phyloP scores from a whole-genome alignment of 2,113 vertebrate genomes.

The Nannobrachium achirus region DNA sequence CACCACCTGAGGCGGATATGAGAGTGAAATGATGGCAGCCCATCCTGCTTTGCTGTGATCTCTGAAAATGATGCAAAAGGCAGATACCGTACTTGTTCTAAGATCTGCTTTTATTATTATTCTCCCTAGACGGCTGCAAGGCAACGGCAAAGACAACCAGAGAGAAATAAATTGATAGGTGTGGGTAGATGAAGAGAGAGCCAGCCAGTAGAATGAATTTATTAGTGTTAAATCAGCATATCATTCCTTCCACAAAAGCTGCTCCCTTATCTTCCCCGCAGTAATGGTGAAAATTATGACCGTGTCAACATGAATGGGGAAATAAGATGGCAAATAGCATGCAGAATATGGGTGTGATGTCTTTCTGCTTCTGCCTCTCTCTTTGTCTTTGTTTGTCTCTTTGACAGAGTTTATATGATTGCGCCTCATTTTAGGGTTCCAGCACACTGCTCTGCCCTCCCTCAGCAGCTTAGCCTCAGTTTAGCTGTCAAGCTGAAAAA shows the following conservation, averaged over 20 bases:
- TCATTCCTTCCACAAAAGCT: conserved; percentile 20
- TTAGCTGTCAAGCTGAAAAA: conserved; percentile 67
- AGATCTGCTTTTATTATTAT: conserved; percentile 35
- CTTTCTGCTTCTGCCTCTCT: neutral
- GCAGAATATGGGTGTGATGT: neutral
- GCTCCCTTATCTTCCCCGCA: conserved; percentile 4
- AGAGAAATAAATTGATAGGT: too few species aligned
- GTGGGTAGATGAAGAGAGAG: neutral
- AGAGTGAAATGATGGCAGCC: neutral
- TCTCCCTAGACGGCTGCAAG: conserved; percentile 28
- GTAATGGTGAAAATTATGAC: conserved; percentile 44
- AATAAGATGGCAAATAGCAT: conserved; percentile 13
- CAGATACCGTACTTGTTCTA: conserved; percentile 25
- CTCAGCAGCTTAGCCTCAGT: conserved; percentile 29
- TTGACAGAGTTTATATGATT: too few species aligned
- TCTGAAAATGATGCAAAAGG: conserved; percentile 26
- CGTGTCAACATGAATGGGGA: conserved; percentile 22
- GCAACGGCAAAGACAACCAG: neutral
- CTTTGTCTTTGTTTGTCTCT: neutral
- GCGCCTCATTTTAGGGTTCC: conserved; percentile 15
- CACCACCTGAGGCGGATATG: neutral
- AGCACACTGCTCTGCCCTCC: conserved; percentile 3
- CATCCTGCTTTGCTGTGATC: conserved; percentile 15
- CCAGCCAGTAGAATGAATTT: conserved; percentile 23
- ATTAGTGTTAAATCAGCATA: conserved; percentile 49